Conservation (phyloP, 2,113 vertebrate genomes). For the Microtus richardsoni region DNA sequence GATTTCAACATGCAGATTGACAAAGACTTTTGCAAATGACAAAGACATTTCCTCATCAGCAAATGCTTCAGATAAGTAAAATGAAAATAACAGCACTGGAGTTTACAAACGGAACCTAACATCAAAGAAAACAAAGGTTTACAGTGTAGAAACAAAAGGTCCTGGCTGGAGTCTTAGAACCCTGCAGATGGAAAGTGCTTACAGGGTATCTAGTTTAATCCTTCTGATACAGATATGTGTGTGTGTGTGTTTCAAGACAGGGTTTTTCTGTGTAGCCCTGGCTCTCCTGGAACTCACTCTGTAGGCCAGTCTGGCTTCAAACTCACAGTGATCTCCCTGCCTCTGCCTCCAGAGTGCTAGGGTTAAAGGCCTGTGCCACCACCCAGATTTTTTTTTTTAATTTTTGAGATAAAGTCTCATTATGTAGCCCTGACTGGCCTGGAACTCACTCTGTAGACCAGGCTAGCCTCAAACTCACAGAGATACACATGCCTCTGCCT, state of each 20-base stretch:
- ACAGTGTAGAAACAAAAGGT: not conserved
- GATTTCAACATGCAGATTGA: conserved; percentile 43
- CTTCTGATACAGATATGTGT: not conserved
- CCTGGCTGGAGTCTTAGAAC: not conserved
- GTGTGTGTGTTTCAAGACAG: not conserved
- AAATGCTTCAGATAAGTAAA: conserved; percentile 67
- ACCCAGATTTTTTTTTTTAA: too few relatives aligned
- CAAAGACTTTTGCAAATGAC: conserved; percentile 18
- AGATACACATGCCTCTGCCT: not conserved
- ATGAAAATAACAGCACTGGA: conserved; percentile 53
- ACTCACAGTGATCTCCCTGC: not conserved
- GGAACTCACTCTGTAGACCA: not conserved
- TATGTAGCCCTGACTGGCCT: not conserved
- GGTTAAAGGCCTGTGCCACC: too few relatives aligned
- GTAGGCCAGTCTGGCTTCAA: not conserved
- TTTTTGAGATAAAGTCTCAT: not conserved
- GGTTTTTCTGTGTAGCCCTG: not conserved
- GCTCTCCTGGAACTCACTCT: not conserved
- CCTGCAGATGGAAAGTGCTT: not conserved
- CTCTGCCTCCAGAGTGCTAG: too few relatives aligned
- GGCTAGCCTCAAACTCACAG: not conserved
- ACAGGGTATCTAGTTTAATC: not conserved
- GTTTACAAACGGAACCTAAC: not conserved
- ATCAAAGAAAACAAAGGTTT: conserved; percentile 52
- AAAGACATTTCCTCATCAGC: not conserved